Conservation (phyloP, 2,113 vertebrate genomes). For the Zeus faber region DNA sequence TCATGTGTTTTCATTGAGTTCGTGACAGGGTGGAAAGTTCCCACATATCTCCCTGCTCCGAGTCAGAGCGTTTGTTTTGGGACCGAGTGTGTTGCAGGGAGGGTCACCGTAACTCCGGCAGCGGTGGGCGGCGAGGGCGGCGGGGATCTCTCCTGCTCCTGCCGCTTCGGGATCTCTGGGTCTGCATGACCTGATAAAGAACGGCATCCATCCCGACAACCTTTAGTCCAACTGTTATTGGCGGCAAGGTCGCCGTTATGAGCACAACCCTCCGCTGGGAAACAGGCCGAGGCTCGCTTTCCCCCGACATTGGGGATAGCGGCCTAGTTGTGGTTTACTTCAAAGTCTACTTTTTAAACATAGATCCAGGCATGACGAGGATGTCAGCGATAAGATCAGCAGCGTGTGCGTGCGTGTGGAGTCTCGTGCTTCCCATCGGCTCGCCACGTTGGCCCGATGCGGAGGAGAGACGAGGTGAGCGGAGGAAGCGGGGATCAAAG, state of each 20-base stretch:
- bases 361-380: too few species aligned
- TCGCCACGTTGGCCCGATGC: conserved; percentile 10
- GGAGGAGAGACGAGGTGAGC: too few species aligned
- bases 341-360: too few species aligned
- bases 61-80: conserved; percentile 54
- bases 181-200: conserved; percentile 55
- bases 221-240: conserved; percentile 30
- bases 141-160: too few species aligned
- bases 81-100: conserved; percentile 21
- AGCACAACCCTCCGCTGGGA: conserved; percentile 10
- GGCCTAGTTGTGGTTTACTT: too few species aligned
- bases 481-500: conserved; percentile 33
- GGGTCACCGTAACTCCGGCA: conserved; percentile 60
- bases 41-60: not conserved
- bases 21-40: not conserved
- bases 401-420: not conserved
- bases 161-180: too few species aligned
- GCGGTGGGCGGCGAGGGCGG: too few species aligned
- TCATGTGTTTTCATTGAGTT: not conserved
- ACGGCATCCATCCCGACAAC: conserved; percentile 29
- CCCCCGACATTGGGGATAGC: too few species aligned
- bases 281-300: too few species aligned
- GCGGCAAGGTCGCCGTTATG: not conserved
- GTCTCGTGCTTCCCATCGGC: not conserved
- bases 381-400: too few species aligned